phyloP scores from a whole-genome alignment of 2,888 invertebrate species.

The Nephrotoma flavescens region DNA sequence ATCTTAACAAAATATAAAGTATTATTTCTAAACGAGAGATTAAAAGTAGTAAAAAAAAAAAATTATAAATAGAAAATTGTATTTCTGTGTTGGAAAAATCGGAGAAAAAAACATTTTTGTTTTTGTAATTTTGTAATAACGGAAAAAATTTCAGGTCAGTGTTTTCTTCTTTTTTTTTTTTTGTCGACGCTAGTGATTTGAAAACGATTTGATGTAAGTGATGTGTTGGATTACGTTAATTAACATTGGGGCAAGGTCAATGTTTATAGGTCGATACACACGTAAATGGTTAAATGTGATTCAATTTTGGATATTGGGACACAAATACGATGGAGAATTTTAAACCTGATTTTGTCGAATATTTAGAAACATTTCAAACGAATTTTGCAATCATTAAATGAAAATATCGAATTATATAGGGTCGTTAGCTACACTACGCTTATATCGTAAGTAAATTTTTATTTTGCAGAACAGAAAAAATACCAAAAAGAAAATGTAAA shows the following conservation, averaged over 20 bases:
- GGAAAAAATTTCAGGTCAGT: not conserved
- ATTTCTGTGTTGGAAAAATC: not conserved
- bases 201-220: not conserved
- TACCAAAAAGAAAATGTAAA: no score
- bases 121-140: not conserved
- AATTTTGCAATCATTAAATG: no score
- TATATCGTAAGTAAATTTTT: no score
- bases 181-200: not conserved
- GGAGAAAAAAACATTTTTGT: not conserved
- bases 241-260: not conserved
- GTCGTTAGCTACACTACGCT: no score
- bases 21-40: not conserved
- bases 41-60: not conserved
- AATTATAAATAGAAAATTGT: not conserved
- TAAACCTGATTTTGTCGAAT: no score
- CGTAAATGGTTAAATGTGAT: not conserved
- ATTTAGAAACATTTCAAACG: no score
- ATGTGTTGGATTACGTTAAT: not conserved
- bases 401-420: no score
- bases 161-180: not conserved
- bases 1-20: not conserved
- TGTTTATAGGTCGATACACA: not conserved
- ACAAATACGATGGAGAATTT: no score
- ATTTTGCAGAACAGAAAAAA: no score
- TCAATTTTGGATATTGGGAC: no score